Evolutionary conservation across 2,113 vertebrate species (phyloP).

Genomic region (Colistium nudipinnis): DNA sequence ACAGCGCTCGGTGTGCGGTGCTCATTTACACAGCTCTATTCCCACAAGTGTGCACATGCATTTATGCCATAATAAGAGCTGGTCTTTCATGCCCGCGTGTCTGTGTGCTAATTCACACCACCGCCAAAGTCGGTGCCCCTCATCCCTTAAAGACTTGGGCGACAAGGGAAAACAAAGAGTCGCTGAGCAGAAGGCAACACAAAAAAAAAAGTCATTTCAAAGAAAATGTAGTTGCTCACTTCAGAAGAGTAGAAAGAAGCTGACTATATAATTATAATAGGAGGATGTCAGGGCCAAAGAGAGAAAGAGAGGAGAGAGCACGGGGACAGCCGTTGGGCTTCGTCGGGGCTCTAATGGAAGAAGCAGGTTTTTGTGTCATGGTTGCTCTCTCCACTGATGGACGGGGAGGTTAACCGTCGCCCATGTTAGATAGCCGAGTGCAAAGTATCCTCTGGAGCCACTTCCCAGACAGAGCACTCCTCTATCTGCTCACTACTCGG

Average conservation of each 20-base stretch:
- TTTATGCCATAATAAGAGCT: conserved; percentile 73
- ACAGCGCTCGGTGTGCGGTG: conserved; percentile 54
- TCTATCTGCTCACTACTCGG: conserved; percentile 36
- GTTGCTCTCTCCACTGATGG: conserved; percentile 69
- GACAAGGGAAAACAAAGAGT: conserved; percentile 53
- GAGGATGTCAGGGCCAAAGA: conserved; percentile 28
- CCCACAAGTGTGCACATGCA: conserved; percentile 63
- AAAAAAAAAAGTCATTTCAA: conserved; percentile 28
- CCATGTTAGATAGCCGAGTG: conserved; percentile 42
- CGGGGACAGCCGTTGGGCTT: conserved; percentile 56
- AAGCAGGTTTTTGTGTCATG: conserved; percentile 71
- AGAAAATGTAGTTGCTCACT: conserved; percentile 44
- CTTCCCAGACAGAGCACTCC: conserved; percentile 26
- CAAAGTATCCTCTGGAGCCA: conserved; percentile 47
- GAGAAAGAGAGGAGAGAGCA: conserved; percentile 32
- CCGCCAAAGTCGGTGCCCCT: conserved; percentile 34
- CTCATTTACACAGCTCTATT: conserved; percentile 77
- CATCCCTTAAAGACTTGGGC: conserved; percentile 47
- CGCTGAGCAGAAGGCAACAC: conserved; percentile 22
- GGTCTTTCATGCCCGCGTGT: conserved; percentile 65
- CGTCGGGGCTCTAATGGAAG: conserved; percentile 72
- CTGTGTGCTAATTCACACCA: conserved; percentile 63
- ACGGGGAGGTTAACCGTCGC: conserved; percentile 66
- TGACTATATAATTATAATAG: conserved; percentile 42
- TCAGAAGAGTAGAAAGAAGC: conserved; percentile 30